These are phyloP conservation scores for Mormyrus proboscirostris DNA, from an alignment of 2,797 vertebrate genomes.

Conservation along the genomic window DNA sequence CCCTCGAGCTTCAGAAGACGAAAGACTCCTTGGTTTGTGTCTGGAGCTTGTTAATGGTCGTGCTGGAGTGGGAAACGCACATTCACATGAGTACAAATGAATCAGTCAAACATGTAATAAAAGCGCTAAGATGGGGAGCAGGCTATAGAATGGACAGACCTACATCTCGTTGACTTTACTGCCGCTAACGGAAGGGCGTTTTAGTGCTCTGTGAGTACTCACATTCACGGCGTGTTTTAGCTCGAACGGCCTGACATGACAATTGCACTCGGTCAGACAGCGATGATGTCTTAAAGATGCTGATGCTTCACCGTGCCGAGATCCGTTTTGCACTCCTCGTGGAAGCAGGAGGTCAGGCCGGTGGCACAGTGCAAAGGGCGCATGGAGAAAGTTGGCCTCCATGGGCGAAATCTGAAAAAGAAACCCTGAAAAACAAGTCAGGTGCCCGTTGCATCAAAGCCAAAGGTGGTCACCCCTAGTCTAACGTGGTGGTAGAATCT, in stretches of 20 bases:
- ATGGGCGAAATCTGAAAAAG: conserved; percentile 53
- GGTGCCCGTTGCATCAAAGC: conserved; percentile 46
- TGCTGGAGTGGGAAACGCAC: neutral
- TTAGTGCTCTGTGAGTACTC: conserved; percentile 45
- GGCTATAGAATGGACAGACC: conserved; percentile 49
- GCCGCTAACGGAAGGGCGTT: conserved; percentile 54
- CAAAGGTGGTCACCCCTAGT: conserved; percentile 46
- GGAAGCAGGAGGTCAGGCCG: conserved; percentile 37
- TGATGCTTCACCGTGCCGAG: conserved; percentile 37
- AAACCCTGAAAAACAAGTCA: conserved; percentile 49
- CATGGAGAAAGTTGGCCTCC: conserved; percentile 25
- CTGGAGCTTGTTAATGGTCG: neutral
- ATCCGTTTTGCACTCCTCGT: conserved; percentile 36
- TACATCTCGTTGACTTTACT: conserved; percentile 49
- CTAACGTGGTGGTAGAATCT: neutral
- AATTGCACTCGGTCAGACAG: conserved; percentile 48
- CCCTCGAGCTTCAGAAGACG: neutral
- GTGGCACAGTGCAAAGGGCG: conserved; percentile 32
- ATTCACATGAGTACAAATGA: conserved; percentile 49
- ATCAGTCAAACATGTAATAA: conserved; percentile 54
- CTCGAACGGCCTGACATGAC: conserved; percentile 53
- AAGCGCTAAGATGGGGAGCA: conserved; percentile 51
- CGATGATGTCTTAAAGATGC: conserved; percentile 38
- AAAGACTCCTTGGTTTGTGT: neutral
- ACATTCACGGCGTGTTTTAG: conserved; percentile 47